Conservation (phyloP, 2,113 vertebrate species). For the Myrmophylax atrothorax region DNA sequence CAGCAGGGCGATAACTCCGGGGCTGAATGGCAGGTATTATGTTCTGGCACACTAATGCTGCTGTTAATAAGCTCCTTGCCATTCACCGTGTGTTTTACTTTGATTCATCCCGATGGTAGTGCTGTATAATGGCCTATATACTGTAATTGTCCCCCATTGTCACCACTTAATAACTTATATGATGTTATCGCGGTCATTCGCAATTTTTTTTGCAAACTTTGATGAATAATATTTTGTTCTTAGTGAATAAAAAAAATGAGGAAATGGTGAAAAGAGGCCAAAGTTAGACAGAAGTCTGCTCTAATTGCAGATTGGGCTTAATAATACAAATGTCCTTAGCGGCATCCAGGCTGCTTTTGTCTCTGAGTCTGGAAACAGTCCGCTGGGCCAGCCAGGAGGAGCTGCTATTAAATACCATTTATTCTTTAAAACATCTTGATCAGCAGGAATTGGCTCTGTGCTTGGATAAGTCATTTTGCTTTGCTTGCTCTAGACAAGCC, state of each 20-base stretch:
- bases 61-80: constrained; percentile 54
- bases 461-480: not conserved
- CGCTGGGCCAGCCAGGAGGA: not conserved
- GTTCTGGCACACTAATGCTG: constrained; percentile 28
- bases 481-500: not conserved
- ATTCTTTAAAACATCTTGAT: constrained; percentile 18
- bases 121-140: constrained; percentile 53
- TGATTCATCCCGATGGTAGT: constrained; percentile 36
- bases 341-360: not conserved
- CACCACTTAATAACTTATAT: constrained; percentile 32
- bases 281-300: constrained; percentile 13
- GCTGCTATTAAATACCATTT: constrained; percentile 23
- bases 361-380: not conserved
- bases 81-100: constrained; percentile 48
- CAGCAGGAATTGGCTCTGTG: not conserved
- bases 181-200: constrained; percentile 34
- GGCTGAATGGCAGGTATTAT: constrained; percentile 55
- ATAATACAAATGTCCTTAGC: not conserved
- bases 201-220: constrained; percentile 41
- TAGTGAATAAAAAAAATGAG: constrained; percentile 27
- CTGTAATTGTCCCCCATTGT: constrained; percentile 71
- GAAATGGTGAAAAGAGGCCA: constrained; percentile 34
- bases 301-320: constrained; percentile 10
- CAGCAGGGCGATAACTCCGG: not conserved
- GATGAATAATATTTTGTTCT: constrained; percentile 64